Base-by-base conservation (phyloP, 1,140 invertebrate genomes). In the Drosophila tani region DNA sequence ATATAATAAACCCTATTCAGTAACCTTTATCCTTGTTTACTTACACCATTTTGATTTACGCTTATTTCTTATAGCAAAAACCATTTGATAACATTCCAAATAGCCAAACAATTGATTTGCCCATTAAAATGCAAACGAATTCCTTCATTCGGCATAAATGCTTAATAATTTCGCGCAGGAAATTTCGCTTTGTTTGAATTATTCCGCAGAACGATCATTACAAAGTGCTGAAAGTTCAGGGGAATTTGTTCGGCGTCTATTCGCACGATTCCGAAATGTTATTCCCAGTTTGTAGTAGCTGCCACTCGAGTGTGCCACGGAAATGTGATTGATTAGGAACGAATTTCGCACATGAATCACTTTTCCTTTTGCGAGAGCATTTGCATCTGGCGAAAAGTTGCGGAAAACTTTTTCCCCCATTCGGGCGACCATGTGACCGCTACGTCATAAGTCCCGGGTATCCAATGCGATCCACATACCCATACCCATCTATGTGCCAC, bases 271-370 rank as follows among this genome's bases (percentile, higher is more conserved):
- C 24, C 24, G 27, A 51, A 14, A 9, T 67, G 62, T 21, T 68
- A 19, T 68, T 68, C 49, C 45, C 53, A n/a, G 51, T 38, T 14
- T 15, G 41, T 27, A 43, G 38, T 73, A 35, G 32, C 46, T 47
- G 55, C 69, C 57, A 49, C 56, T 76, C 60, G 27, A 78, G 55
- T 76, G 71, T 41, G 40, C 68, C 70, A 43, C 65, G 46, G 46
- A 69, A 69, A 60, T 57, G 70, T 78, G 83, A 87, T 87, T 88
- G 83, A 87, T 88, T 83, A 64, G 55, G 24, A 73, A 56, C 60
- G 15, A 56, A 35, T 69, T 29, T 40, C 29, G 19, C 68, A 40
- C 32, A 76, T 77, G 74, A 68, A 77, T 56, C 62, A 77, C 67
- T 41, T 41, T 8, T 55, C 32, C 43, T 27, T 49, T 21, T 27